Base-by-base conservation (phyloP, 2,888 invertebrate species). In the Acleris sparsana region DNA sequence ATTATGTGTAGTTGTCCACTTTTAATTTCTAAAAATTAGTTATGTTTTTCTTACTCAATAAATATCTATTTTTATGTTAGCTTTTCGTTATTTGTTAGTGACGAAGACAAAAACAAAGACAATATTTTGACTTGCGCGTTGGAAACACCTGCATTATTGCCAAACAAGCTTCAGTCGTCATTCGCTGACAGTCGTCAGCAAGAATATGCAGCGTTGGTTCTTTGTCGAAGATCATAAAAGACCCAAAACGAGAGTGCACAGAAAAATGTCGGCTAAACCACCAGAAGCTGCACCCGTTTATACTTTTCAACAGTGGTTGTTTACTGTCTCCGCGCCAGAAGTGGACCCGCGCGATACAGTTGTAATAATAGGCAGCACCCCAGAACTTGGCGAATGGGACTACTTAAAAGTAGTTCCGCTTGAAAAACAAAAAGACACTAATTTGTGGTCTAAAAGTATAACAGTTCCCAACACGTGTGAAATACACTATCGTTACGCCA, bases 401-500 rank as follows among this genome's bases (percentile, higher is more conserved):
- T 93, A 94, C 48, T 93, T 92, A 56, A 93, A 93, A 73, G 93
- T 94, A 68, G 82, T 95, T 3, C 79, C 93, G 16, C 87, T 97
- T 72, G 90, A 94, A 68, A 88, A 85, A 70, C 82, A 91, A 46
- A 77, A 76, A 69, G 82, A 76, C 56, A 80, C 86, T 22, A 89
- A 94, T 73, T 78, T 94, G 51, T 97, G 97, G 97, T 93, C 94
- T 1, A 94, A 91, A 71, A 87, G 92, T 59, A 83, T 96, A 46
- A 90, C 89, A 69, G 93, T 97, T 76, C 96, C 96, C 1, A 93
- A 94, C 64, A 94, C 95, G 69, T 90, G 93, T 73, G 94, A 94
- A 71, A 92, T 97, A 11, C 92, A 94, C 52, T 97, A 96, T 83
- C 94, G 98, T 44, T 98, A 96, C 85, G 95, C 95, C 72, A 93